Evolutionary conservation across 2,888 invertebrate species (phyloP), one percentile per base, ranked within the genome.

Genomic region (Rotaria macrura): DNA sequence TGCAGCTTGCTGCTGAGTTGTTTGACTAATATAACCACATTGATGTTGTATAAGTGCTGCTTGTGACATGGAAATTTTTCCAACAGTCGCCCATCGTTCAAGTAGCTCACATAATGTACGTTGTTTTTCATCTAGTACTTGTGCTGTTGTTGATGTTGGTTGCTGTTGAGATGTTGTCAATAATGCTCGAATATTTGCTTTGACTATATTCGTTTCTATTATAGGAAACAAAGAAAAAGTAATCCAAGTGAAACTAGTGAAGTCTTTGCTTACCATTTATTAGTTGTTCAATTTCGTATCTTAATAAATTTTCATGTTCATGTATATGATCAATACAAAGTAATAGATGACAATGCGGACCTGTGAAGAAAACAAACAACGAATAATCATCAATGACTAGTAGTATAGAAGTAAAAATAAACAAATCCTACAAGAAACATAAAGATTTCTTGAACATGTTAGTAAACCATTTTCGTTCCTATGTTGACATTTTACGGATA

Each of bases 141-240:
- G 98, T 5, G 99, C 98, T 0, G 98, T 99, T 1, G 97, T 97
- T 17, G 98, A 97, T 10, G 98, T 99, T 0, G 98, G 98, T 98
- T 98, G 98, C 0, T 40, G 43, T 25, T 79, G 79, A n/a, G 79
- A 43, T n/a, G 79, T 79, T 43, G 79, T 79, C 43, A 79, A 79
- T 43, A 79, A 79, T 43, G 79, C 79, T n/a, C 79, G 79, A 79
- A 79, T 79, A 43, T 79, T 79, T 79, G 79, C 79, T 79, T 79
- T 79, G 14, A 79, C 79, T 38, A 79, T 79, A 79, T 79, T 79
- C 23, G 79, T 79, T 79, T 79, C 79, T 65, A 65, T 65, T 20
- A 34, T 29, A 65, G 0, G 2, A 34, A 29, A 65, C 29, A 34
- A 65, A 29, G 17, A 52, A 29, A 65, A n/a, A 55, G 12, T 34